These are phyloP conservation scores for Eudyptes chrysolophus DNA, from an alignment of 2,113 vertebrate genomes.

Conservation along the genomic window DNA sequence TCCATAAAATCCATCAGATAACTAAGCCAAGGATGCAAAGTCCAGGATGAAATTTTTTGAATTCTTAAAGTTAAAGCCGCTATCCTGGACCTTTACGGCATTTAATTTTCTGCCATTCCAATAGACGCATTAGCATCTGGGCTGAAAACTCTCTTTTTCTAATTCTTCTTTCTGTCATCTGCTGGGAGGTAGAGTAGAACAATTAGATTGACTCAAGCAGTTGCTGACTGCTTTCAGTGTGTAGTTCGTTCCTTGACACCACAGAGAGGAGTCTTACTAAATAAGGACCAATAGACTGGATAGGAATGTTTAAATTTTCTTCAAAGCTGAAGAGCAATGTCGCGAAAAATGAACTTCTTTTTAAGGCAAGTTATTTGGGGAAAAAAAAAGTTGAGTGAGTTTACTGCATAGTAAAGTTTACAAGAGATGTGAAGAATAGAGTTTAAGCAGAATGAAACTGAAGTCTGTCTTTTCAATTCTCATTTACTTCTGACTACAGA, in stretches of 20 bases:
- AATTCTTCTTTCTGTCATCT: constrained; percentile 30
- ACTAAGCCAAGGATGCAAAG: constrained; percentile 54
- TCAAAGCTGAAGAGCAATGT: not conserved
- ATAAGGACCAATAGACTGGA: constrained; percentile 41
- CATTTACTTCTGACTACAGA: not conserved
- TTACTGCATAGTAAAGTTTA: not conserved
- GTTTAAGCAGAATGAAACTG: not conserved
- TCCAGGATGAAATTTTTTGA: not conserved
- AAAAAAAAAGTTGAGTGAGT: not conserved
- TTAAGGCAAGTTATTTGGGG: not conserved
- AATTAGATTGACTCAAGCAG: constrained; percentile 55
- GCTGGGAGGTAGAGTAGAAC: constrained; percentile 1
- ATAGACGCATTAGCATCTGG: not conserved
- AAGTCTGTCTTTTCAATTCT: not conserved
- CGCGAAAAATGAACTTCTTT: not conserved
- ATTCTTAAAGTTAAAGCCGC: constrained; percentile 49
- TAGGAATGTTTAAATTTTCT: constrained; percentile 31
- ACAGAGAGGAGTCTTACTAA: constrained; percentile 20
- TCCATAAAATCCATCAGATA: constrained; percentile 10
- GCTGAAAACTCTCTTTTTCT: constrained; percentile 16
- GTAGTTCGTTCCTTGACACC: constrained; percentile 23
- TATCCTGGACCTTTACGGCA: not conserved
- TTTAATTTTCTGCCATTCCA: constrained; percentile 57
- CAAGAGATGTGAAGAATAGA: not conserved
- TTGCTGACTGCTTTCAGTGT: constrained; percentile 48